Evolutionary conservation across 2,113 vertebrate species (phyloP).

Genomic region (Paratilapia polleni): DNA sequence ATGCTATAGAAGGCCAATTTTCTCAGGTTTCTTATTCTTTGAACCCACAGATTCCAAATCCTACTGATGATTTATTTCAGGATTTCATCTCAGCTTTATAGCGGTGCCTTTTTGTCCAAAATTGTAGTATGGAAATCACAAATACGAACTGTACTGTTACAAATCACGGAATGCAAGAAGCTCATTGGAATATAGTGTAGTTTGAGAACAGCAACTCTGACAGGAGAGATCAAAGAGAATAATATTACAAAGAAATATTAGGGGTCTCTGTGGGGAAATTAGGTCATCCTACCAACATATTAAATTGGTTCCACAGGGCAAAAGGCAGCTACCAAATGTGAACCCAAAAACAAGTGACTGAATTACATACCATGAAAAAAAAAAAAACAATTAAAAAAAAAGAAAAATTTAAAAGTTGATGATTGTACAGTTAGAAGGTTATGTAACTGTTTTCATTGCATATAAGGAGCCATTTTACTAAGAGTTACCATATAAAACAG

Average conservation of each 20-base stretch:
- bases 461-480: background rate
- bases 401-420: background rate
- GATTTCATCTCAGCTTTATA: background rate
- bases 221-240: conserved; percentile 49
- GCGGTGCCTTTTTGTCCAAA: background rate
- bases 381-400: background rate
- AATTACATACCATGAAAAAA: background rate
- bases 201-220: conserved; percentile 18
- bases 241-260: conserved; percentile 39
- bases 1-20: background rate
- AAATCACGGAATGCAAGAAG: background rate
- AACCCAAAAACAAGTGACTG: background rate
- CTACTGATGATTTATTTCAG: background rate
- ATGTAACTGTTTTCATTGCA: background rate
- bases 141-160: background rate
- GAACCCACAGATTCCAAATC: background rate
- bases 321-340: conserved; percentile 3
- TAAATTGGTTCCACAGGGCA: background rate
- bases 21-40: background rate
- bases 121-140: background rate
- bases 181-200: background rate
- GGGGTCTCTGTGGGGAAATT: conserved; percentile 42
- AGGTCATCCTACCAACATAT: conserved; percentile 19
- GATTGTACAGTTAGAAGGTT: background rate
- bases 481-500: background rate